Conservation (phyloP, 2,113 vertebrate genomes). For the Rhea americana region DNA sequence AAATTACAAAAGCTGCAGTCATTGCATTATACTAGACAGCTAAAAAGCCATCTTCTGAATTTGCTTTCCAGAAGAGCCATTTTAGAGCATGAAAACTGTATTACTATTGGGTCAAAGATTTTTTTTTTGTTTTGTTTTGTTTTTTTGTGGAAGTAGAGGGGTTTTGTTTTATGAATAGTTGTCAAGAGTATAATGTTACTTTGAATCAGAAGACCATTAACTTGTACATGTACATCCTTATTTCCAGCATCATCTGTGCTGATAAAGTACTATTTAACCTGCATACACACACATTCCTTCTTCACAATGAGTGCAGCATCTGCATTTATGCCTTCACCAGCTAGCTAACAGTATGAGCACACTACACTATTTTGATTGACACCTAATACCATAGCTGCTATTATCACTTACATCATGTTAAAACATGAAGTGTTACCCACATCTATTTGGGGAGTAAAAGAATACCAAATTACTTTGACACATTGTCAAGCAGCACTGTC, state of each 20-base stretch:
- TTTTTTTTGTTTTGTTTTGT: background rate
- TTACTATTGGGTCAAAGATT: background rate
- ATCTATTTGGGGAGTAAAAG: slow-evolving; percentile 57
- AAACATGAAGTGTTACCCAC: slow-evolving; percentile 65
- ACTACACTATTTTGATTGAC: slow-evolving; percentile 58
- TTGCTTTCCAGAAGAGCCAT: background rate
- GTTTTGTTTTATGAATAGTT: background rate
- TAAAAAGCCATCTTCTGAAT: background rate
- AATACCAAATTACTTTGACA: slow-evolving; percentile 67
- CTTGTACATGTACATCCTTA: slow-evolving; percentile 24
- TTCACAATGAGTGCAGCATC: slow-evolving; percentile 23
- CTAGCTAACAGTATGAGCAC: slow-evolving; percentile 59
- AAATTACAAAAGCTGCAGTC: background rate
- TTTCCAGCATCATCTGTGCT: slow-evolving; percentile 4
- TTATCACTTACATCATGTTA: slow-evolving; percentile 66
- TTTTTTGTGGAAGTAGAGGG: no score
- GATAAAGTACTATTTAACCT: background rate
- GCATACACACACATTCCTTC: slow-evolving; percentile 33
- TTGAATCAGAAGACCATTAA: background rate
- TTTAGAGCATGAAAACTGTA: background rate
- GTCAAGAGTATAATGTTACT: slow-evolving; percentile 4
- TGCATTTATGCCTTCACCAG: slow-evolving; percentile 41
- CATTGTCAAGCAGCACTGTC: slow-evolving; percentile 61
- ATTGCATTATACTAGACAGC: background rate
- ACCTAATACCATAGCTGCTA: slow-evolving; percentile 61